A percentile compares a stretch with the other conserved stretches of the same genome.
phyloP scores from a whole-genome alignment of 2,888 invertebrate genomes.

The Xylophagus ater region DNA sequence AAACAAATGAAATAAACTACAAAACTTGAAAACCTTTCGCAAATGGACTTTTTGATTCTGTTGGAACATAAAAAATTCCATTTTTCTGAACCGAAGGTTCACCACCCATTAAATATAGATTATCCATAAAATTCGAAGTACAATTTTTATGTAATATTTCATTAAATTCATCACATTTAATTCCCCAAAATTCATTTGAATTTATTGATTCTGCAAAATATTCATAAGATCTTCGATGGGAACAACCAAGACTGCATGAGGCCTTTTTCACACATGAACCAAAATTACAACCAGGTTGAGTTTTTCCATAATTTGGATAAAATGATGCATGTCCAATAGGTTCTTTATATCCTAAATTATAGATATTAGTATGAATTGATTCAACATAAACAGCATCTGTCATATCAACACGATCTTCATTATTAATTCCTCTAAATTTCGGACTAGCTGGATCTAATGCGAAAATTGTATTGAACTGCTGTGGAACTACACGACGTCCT shows the following conservation, averaged over 20 bases:
- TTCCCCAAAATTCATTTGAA: conserved; percentile 3
- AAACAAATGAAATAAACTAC: too few relatives aligned
- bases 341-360: conserved; percentile 27
- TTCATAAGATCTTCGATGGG: conserved; percentile 30
- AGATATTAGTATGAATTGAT: conserved; percentile 35
- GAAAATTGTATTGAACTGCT: conserved; percentile 30
- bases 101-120: conserved; percentile 26
- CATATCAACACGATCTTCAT: conserved; percentile 29
- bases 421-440: conserved; percentile 25
- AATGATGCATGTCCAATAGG: conserved; percentile 36
- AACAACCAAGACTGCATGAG: conserved; percentile 30
- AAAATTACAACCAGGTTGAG: conserved; percentile 26
- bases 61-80: conserved; percentile 30
- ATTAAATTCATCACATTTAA: conserved; percentile 5
- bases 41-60: conserved; percentile 24
- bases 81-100: conserved; percentile 27
- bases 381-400: conserved; percentile 34
- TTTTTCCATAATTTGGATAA: conserved; percentile 34
- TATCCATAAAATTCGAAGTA: background rate
- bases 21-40: too few relatives aligned
- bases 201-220: conserved; percentile 33
- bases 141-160: conserved; percentile 9
- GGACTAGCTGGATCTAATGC: conserved; percentile 38
- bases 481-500: conserved; percentile 26
- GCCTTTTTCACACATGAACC: conserved; percentile 12